Evolutionary conservation across 1,140 invertebrate species (phyloP).

Genomic region (Listronotus bonariensis): DNA sequence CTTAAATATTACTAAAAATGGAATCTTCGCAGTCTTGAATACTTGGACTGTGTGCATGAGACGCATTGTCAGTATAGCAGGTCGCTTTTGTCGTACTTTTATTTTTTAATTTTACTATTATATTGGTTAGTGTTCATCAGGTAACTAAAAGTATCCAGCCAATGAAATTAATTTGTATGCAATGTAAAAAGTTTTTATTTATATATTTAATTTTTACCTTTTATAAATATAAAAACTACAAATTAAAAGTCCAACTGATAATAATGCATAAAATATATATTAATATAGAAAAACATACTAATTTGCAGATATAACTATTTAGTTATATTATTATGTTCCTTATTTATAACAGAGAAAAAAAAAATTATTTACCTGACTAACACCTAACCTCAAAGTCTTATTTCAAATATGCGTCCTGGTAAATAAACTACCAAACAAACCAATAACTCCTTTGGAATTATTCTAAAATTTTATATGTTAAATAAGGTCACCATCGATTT

Average conservation of each 20-base stretch:
- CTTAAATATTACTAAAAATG: neutral
- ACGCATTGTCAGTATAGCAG: constrained; percentile 46
- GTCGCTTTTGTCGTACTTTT: constrained; percentile 49
- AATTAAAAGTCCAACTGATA: no score
- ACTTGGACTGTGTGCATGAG: constrained; percentile 60
- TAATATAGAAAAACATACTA: no score
- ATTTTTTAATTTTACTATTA: constrained; percentile 13
- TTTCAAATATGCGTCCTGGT: constrained; percentile 3
- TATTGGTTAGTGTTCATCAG: constrained; percentile 14
- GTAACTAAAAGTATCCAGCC: constrained; percentile 7
- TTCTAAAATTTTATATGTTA: constrained; percentile 19
- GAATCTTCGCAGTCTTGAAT: constrained; percentile 57
- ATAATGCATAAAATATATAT: no score
- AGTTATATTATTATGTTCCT: neutral
- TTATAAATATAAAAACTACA: no score
- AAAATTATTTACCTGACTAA: constrained; percentile 16
- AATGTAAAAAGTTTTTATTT: no score
- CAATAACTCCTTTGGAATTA: constrained; percentile 11
- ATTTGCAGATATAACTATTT: no score
- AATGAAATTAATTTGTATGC: no score
- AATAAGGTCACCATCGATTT: neutral
- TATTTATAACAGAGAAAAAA: neutral
- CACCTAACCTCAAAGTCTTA: neutral
- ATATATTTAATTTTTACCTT: no score
- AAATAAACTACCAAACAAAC: constrained; percentile 1